Percentiles rank a stretch among this genome's conserved stretches.
Evolutionary conservation across 2,113 vertebrate genomes (phyloP).

Genomic region (Sturnira hondurensis): DNA sequence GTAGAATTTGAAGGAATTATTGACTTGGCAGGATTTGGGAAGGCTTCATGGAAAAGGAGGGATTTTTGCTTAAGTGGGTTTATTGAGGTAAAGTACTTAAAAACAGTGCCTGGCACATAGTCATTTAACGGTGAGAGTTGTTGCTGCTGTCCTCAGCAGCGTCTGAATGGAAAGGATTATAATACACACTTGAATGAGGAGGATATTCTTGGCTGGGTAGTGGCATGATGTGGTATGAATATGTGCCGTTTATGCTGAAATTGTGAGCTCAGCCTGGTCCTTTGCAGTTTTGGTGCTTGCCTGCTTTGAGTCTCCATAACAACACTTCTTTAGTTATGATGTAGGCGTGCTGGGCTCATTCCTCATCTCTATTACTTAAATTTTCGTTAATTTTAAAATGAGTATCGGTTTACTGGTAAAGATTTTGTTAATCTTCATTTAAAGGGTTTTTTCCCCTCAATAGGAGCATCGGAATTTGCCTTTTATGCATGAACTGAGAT

Average conservation of each 20-base stretch:
- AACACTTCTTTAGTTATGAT: background rate
- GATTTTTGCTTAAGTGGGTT: constrained; percentile 6
- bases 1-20: background rate
- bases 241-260: constrained; percentile 21
- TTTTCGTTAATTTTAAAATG: background rate
- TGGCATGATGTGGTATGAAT: constrained; percentile 48
- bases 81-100: background rate
- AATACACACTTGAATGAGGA: constrained; percentile 26
- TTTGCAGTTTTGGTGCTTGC: background rate
- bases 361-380: background rate
- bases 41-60: background rate
- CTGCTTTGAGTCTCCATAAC: background rate
- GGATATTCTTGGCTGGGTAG: constrained; percentile 40
- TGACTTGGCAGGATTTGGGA: background rate
- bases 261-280: background rate
- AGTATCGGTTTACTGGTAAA: background rate
- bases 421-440: background rate
- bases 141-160: background rate
- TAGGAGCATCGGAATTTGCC: constrained; percentile 98
- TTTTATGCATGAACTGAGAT: constrained; percentile 96
- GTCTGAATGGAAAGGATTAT: constrained; percentile 50
- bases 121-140: background rate
- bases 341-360: background rate
- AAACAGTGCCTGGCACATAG: background rate
- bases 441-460: background rate